Base-by-base conservation (phyloP, 1,140 invertebrate species). In the Contarinia nasturtii region DNA sequence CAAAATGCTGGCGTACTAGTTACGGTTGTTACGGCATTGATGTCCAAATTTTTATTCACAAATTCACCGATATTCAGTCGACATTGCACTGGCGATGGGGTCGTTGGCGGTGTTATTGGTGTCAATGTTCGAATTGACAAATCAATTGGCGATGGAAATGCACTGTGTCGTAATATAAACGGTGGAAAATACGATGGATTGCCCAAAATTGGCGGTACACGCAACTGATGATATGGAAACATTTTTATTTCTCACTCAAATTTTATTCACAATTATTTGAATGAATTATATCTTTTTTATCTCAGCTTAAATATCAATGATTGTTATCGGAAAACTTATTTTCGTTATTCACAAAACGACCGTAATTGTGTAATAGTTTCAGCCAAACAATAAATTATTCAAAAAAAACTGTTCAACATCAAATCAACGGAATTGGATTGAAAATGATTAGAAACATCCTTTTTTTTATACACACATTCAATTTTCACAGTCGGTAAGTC, bases 51-150 rank as follows among this genome's bases (percentile, higher is more conserved):
- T 57, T 59, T 71, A 71, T 46, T 55, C 59, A 47, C 67, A 64
- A 40, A 67, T 65, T 15, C 50, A 38, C 49, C 50, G 55, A 53
- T 67, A 27, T 27, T 27, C 27, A 27, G 3, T 27, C 27, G 27
- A 27, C 27, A 27, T 27, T 27, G 27, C 4, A 27, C 27, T 3
- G 71, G 72, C 33, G 72, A 72, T 7, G 72, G 72, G 15, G 72
- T 75, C 47, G 72, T 73, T n/a, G 72, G 72, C 17, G 72, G 72
- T 19, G 72, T 75, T 44, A 75, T 74, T 42, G 72, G 70, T 49
- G 64, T 63, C 12, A 63, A 63, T 33, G 65, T 56, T 50, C 72
- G 69, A 7, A 73, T 48, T 21, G 71, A 73, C 15, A 75, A 55
- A 49, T 75, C 72, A 18, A 75, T 54, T 7, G 72, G 72, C 17